Conservation (phyloP, 2,797 vertebrate genomes). For the Molossus molossus region DNA sequence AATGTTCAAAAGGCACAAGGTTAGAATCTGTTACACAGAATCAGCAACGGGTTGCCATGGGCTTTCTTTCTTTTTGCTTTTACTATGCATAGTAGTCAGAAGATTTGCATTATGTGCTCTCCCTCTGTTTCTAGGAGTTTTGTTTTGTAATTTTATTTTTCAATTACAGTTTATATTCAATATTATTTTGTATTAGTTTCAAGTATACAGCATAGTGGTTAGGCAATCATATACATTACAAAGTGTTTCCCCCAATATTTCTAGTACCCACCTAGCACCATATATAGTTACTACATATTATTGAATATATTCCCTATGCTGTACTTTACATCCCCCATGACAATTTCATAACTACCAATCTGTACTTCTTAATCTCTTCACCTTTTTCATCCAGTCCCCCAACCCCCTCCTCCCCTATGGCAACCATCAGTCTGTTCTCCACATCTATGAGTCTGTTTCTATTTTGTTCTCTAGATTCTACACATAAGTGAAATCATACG, state of each 20-base stretch:
- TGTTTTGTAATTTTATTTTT: background rate
- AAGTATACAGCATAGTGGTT: background rate
- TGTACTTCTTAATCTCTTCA: background rate
- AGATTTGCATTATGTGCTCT: background rate
- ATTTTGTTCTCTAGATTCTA: background rate
- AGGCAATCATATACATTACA: background rate
- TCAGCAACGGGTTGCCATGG: background rate
- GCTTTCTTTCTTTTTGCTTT: background rate
- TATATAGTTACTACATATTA: background rate
- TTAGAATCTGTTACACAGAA: background rate
- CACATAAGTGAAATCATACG: background rate
- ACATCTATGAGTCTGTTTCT: background rate
- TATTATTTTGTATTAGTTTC: background rate
- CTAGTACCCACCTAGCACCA: background rate
- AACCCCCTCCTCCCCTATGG: background rate
- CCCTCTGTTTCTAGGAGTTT: conserved; percentile 53
- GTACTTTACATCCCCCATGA: background rate
- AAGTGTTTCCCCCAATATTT: background rate
- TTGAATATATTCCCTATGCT: background rate
- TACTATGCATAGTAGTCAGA: background rate
- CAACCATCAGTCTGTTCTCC: background rate
- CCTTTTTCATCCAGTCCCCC: background rate
- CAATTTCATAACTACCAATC: background rate
- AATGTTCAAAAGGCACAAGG: conserved; percentile 46
- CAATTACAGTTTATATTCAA: background rate